These are phyloP conservation scores for Babyrousa celebensis DNA, from an alignment of 2,797 vertebrate genomes.

Conservation along the genomic window DNA sequence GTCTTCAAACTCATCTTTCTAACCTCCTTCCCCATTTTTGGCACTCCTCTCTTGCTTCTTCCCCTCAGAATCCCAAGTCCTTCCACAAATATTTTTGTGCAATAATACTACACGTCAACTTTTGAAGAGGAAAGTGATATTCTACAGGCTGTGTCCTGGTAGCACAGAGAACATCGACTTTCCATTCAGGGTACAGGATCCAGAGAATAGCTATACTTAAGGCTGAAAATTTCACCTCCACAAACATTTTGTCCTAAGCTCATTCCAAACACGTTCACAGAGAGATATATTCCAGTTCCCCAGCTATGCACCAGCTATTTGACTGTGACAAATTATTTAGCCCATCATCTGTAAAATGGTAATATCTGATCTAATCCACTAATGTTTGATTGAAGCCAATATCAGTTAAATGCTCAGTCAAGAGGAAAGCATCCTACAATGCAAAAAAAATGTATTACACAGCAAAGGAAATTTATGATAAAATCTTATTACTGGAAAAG, in stretches of 20 bases:
- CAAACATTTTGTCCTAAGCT: neutral
- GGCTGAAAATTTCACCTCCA: neutral
- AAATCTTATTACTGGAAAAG: constrained; percentile 30
- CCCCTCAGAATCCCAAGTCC: neutral
- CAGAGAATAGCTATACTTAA: neutral
- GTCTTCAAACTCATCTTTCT: constrained; percentile 9
- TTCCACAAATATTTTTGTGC: neutral
- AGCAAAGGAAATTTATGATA: constrained; percentile 2
- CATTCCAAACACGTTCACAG: neutral
- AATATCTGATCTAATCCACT: constrained; percentile 38
- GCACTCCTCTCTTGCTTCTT: neutral
- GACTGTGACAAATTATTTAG: neutral
- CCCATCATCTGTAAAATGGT: neutral
- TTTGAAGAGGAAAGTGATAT: neutral
- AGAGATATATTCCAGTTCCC: constrained; percentile 6
- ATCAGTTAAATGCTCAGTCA: constrained; percentile 46
- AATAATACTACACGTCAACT: neutral
- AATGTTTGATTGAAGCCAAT: constrained; percentile 34
- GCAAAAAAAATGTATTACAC: constrained; percentile 32
- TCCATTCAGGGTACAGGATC: neutral
- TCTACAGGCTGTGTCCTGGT: neutral
- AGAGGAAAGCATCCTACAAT: constrained; percentile 33
- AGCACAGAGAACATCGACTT: neutral
- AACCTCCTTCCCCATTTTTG: neutral
- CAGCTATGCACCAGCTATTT: neutral